phyloP scores from a whole-genome alignment of 2,888 invertebrate species.

The Lepidocyrtinus sp. region DNA sequence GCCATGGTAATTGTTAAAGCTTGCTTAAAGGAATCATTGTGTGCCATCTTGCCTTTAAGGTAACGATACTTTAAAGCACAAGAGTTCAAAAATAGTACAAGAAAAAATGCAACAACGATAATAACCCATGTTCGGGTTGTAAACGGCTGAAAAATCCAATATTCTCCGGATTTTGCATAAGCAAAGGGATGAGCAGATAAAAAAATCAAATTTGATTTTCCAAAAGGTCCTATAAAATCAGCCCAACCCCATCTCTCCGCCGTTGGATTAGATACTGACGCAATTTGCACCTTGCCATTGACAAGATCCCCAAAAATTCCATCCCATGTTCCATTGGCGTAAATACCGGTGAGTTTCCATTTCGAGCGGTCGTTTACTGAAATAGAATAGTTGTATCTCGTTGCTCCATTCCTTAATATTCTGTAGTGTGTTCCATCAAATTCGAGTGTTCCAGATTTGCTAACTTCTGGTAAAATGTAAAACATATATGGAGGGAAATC shows the following conservation, averaged over 20 bases:
- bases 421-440: constrained; percentile 49
- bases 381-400: constrained; percentile 25
- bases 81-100: constrained; percentile 28
- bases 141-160: constrained; percentile 46
- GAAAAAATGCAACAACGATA: constrained; percentile 25
- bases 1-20: constrained; percentile 30
- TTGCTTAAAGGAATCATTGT: not conserved
- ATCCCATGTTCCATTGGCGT: constrained; percentile 56
- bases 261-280: constrained; percentile 55
- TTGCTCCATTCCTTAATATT: constrained; percentile 28
- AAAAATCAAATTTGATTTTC: constrained; percentile 42
- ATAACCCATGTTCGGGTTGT: constrained; percentile 40
- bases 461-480: constrained; percentile 23
- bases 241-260: constrained; percentile 44
- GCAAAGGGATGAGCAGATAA: constrained; percentile 23
- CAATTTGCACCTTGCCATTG: constrained; percentile 47
- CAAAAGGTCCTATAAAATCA: constrained; percentile 50
- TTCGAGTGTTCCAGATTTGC: not conserved
- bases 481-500: constrained; percentile 60
- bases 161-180: constrained; percentile 29
- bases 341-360: constrained; percentile 53
- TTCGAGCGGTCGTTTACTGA: not conserved
- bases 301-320: constrained; percentile 57
- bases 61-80: not conserved
- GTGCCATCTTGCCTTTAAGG: not conserved